Evolutionary conservation across 2,888 invertebrate species (phyloP), one percentile per base, ranked within the genome.

Genomic region (Dryadula phaetusa): DNA sequence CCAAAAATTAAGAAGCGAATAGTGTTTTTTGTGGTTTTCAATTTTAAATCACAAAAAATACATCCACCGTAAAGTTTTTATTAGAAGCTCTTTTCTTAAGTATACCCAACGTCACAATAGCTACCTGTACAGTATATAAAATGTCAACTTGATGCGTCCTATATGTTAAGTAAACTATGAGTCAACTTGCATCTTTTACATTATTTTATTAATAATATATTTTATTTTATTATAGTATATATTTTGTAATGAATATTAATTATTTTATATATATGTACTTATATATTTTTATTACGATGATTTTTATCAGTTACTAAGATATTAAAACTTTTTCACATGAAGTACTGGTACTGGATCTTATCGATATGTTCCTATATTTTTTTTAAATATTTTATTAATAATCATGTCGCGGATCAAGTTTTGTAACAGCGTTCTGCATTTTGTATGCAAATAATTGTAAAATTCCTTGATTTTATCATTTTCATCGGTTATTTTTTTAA

Each of bases 121-220:
- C 52, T 52, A 32, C 52, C 52, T 52, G 52, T 16, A 25, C 16
- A n/a, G n/a, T n/a, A n/a, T n/a, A n/a, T n/a, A 4, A 32, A 12
- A 28, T 52, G 52, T 52, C 28, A 52, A 28, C 16, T 28, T 12
- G 7, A 28, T 1, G 16, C 10, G 2, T 2, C 28, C 52, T 32
- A 52, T 52, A 16, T 10, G 10, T 52, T 10, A 10, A n/a, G n/a
- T n/a, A n/a, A 16, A 32, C 10, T n/a, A 25, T 25, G 6, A 52
- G 16, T 28, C 8, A 49, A 49, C 49, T 28, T 5, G 8, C 28
- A 8, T 5, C 4, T 52, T 52, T 28, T 28, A 32, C 3, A 28
- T 16, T 16, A 16, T 28, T 4, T n/a, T 7, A 49, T 25, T n/a
- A 8, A 25, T 49, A 25, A n/a, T 25, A 25, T 8, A 44, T 7